These are phyloP conservation scores for Heliornis fulica DNA, from an alignment of 2,113 vertebrate genomes.

Conservation along the genomic window DNA sequence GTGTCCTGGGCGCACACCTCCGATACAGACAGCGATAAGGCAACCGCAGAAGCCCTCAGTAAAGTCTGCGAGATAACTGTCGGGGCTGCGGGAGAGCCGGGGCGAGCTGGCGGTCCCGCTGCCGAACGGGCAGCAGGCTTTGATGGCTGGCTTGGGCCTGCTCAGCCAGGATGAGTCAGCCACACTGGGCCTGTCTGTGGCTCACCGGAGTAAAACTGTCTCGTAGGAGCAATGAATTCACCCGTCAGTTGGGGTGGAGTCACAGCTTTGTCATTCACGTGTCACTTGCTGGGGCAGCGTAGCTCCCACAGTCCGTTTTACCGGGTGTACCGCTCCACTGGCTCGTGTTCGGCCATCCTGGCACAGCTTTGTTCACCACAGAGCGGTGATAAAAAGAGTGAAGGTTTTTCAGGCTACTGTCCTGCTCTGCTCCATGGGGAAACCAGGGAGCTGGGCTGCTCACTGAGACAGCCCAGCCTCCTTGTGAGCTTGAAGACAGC, in stretches of 20 bases:
- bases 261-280: background rate
- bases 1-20: background rate
- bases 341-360: rapidly evolving
- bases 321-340: background rate
- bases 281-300: background rate
- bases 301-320: background rate
- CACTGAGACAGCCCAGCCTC: background rate
- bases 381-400: background rate
- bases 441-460: background rate
- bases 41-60: background rate
- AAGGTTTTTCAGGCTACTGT: background rate
- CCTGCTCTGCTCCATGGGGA: rapidly evolving
- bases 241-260: background rate
- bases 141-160: background rate
- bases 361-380: background rate
- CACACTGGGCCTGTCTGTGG: rapidly evolving
- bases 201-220: background rate
- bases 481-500: background rate
- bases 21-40: constrained; percentile 2
- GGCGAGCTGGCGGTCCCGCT: background rate
- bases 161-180: background rate
- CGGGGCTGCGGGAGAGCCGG: background rate
- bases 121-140: background rate
- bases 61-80: background rate
- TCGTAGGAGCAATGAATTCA: background rate